Conservation (phyloP, 2,113 vertebrate genomes). For the Sphaerodactylus townsendi region DNA sequence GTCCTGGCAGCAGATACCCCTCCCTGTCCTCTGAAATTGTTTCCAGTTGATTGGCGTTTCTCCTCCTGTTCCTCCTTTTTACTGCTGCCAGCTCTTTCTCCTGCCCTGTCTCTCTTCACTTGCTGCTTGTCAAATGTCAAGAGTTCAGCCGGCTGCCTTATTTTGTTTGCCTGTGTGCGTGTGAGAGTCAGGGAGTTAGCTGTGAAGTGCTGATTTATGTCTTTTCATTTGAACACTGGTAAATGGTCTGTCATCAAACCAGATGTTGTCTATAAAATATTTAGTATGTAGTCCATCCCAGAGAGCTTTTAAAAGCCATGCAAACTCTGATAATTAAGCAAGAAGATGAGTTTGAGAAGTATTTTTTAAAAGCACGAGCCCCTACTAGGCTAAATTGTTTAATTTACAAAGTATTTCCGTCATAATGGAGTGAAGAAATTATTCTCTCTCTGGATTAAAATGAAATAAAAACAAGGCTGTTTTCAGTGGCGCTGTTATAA, state of each 20-base stretch:
- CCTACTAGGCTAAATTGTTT: conserved; percentile 16
- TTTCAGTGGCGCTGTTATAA: background rate
- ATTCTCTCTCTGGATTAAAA: background rate
- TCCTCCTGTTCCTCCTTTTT: too few relatives aligned
- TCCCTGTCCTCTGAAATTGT: too few relatives aligned
- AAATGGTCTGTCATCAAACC: conserved; percentile 48
- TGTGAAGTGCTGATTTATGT: conserved; percentile 50
- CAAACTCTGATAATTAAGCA: background rate
- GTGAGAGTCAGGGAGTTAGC: background rate
- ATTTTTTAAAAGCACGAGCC: conserved; percentile 5
- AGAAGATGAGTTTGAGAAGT: background rate
- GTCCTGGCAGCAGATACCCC: too few relatives aligned
- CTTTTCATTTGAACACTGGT: conserved; percentile 40
- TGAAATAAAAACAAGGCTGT: conserved; percentile 5
- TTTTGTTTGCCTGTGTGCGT: background rate
- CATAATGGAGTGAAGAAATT: background rate
- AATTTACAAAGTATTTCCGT: conserved; percentile 1
- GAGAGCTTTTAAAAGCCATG: conserved; percentile 44
- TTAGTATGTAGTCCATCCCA: conserved; percentile 43
- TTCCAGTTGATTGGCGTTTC: too few relatives aligned
- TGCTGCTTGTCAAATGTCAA: conserved; percentile 25
- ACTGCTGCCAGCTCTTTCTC: too few relatives aligned
- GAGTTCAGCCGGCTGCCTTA: background rate
- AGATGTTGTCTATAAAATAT: conserved; percentile 76
- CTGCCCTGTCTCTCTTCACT: too few relatives aligned